Conservation (phyloP, 2,888 invertebrate genomes). For the Rhaphigaster nebulosa region DNA sequence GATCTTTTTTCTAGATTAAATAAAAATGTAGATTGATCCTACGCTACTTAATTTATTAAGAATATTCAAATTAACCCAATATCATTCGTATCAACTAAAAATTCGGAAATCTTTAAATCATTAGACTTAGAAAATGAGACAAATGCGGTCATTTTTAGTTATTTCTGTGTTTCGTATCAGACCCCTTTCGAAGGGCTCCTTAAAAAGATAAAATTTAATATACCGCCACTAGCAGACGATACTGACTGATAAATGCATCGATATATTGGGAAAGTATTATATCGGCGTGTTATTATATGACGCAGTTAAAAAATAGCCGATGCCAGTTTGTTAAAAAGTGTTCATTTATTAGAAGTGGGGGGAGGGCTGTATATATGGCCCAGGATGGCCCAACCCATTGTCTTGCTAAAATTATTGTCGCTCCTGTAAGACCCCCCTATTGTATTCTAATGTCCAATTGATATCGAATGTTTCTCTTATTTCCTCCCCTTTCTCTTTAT, state of each 20-base stretch:
- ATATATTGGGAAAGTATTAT: conserved; percentile 23
- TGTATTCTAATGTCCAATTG: conserved; percentile 58
- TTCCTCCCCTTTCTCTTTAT: conserved; percentile 49
- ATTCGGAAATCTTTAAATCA: too few species aligned
- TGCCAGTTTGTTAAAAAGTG: conserved; percentile 37
- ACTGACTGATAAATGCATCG: background rate
- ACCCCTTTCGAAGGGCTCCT: too few species aligned
- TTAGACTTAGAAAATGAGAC: too few species aligned
- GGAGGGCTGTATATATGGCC: conserved; percentile 8
- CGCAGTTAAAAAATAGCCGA: conserved; percentile 11
- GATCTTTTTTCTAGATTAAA: too few species aligned
- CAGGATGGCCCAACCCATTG: conserved; percentile 26
- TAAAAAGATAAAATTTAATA: background rate
- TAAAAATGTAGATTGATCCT: too few species aligned
- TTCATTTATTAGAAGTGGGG: conserved; percentile 54
- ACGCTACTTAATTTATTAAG: too few species aligned
- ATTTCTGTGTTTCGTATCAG: background rate
- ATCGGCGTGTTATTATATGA: conserved; percentile 15
- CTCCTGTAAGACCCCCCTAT: conserved; percentile 4
- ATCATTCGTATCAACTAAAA: too few species aligned
- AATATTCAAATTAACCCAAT: too few species aligned
- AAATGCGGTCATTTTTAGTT: background rate
- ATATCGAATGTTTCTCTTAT: conserved; percentile 39
- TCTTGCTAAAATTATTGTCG: conserved; percentile 54
- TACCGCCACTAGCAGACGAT: background rate